Evolutionary conservation across 1,140 invertebrate genomes (phyloP), one percentile per base, ranked within the genome.

Genomic region (Drosophila orena): DNA sequence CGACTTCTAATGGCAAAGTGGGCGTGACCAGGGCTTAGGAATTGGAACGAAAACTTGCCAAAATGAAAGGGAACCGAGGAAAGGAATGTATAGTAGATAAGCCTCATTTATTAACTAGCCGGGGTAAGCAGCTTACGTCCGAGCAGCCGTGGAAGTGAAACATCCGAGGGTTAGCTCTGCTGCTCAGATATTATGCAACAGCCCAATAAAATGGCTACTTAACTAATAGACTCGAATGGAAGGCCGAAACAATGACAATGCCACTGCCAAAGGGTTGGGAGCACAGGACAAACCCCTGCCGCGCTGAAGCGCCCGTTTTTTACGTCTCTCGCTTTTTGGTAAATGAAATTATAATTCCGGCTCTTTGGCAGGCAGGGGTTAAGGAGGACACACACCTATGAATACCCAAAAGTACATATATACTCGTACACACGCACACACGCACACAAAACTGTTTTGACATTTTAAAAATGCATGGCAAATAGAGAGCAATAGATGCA

Each of bases 281-380:
- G 70, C 69, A 20, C 42, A 17, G 17, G 42, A 80, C 64, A 88
- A 83, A 90, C 88, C 86, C 88, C 77, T 77, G 83, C 50, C 40
- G 83, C 30, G 64, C 47, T 60, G 65, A 47, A 69, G 17, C 62
- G 42, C 12, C 2, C 34, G 42, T 53, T 68, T 68, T 65, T 54
- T 60, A 46, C 52, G 57, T 79, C 35, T 20, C 64, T 55, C 34
- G 50, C 43, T 58, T 76, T 75, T 76, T 66, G 53, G 61, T 64
- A 90, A 88, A 90, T 88, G 79, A 91, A 90, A 91, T 88, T 86
- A 89, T 83, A 88, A 76, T 88, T 62, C 80, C 58, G 38, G 38
- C 64, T 35, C 77, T 61, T 27, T 59, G 42, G 44, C 61, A 64
- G 52, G 8, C 44, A 50, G 60, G 64, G 66, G 68, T 57, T 66